These are phyloP conservation scores for Arvicanthis niloticus DNA, from an alignment of 2,113 vertebrate genomes.

Conservation along the genomic window DNA sequence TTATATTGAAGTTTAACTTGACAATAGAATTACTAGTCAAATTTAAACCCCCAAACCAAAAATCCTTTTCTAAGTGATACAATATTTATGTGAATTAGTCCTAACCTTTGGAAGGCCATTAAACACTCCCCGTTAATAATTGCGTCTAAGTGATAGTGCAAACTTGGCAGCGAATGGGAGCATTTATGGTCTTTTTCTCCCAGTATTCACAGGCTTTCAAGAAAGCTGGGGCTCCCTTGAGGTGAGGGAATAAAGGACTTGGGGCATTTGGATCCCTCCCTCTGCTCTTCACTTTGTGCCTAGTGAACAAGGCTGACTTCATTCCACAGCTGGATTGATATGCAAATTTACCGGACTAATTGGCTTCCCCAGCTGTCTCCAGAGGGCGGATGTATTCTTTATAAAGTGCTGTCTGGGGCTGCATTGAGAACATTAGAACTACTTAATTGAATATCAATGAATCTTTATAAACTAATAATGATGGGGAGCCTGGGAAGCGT, in stretches of 20 bases:
- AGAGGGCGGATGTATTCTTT: conserved; percentile 84
- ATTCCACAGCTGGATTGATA: conserved; percentile 82
- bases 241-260: conserved; percentile 67
- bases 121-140: conserved; percentile 58
- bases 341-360: conserved; percentile 84
- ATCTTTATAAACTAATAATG: conserved; percentile 80
- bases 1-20: conserved; percentile 61
- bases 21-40: conserved; percentile 55
- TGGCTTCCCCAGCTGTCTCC: conserved; percentile 85
- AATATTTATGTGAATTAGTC: conserved; percentile 79
- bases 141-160: conserved; percentile 37
- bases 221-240: conserved; percentile 68
- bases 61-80: conserved; percentile 66
- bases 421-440: conserved; percentile 81
- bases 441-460: conserved; percentile 85
- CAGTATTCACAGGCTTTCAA: conserved; percentile 71
- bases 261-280: conserved; percentile 66
- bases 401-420: conserved; percentile 79
- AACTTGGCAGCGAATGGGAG: conserved; percentile 60
- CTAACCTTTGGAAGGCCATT: conserved; percentile 56
- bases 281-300: conserved; percentile 58
- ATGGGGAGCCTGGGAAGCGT: conserved; percentile 71
- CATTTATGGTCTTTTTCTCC: conserved; percentile 56
- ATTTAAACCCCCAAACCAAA: conserved; percentile 68
- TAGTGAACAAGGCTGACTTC: conserved; percentile 71